phyloP scores from a whole-genome alignment of 2,888 invertebrate genomes.

The Rapana venosa region DNA sequence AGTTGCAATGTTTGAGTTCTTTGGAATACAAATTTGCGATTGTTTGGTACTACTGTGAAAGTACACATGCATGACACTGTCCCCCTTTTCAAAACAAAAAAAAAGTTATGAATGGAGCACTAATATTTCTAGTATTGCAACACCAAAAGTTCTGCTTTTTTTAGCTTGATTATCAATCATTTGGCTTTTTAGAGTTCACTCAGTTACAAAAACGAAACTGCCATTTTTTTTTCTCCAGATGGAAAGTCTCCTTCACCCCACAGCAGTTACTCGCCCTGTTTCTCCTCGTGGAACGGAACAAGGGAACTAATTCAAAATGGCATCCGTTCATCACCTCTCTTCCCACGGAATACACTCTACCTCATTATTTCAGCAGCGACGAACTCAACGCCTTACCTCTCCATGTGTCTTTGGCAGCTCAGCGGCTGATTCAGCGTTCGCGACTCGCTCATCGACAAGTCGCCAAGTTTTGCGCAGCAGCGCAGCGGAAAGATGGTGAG shows the following conservation, averaged over 20 bases:
- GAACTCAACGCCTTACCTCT: conserved; percentile 64
- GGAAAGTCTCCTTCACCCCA: conserved; percentile 79
- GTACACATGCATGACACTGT: too few relatives aligned
- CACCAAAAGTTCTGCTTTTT: too few relatives aligned
- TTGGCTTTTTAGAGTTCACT: too few relatives aligned
- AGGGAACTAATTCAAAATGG: conserved; percentile 74
- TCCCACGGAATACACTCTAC: conserved; percentile 79
- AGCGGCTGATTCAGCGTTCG: neutral
- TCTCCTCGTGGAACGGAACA: conserved; percentile 85
- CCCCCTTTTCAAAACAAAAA: too few relatives aligned
- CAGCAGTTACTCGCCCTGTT: conserved; percentile 87
- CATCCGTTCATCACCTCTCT: conserved; percentile 69
- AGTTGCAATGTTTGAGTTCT: too few relatives aligned
- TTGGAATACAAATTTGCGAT: too few relatives aligned
- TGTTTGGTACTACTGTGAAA: too few relatives aligned
- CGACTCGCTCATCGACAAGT: conserved; percentile 17
- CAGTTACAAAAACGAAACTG: too few relatives aligned
- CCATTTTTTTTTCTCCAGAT: conserved; percentile 54
- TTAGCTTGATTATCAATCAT: too few relatives aligned
- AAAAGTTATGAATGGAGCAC: too few relatives aligned
- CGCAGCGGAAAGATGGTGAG: conserved; percentile 24
- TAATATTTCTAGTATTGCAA: too few relatives aligned
- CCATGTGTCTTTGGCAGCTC: conserved; percentile 50
- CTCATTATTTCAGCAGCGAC: conserved; percentile 63
- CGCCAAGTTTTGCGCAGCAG: neutral